phyloP scores from a whole-genome alignment of 1,140 invertebrate genomes.

The Marisa cornuarietis region DNA sequence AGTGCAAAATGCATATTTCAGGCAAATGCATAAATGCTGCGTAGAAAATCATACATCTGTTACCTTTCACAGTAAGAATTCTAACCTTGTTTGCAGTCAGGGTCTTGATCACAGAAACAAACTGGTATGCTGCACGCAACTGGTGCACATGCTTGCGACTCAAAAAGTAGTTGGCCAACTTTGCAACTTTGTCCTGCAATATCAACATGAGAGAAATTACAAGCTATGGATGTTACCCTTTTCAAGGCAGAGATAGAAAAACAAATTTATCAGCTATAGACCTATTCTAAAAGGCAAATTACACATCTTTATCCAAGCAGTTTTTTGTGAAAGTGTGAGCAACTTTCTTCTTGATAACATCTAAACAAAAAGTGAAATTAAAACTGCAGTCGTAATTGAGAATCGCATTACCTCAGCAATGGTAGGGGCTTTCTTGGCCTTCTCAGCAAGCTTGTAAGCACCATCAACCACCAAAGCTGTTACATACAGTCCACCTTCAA shows the following conservation, averaged over 20 bases:
- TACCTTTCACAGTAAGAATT: background rate
- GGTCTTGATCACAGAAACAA: constrained; percentile 81
- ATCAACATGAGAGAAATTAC: background rate
- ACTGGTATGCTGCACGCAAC: constrained; percentile 80
- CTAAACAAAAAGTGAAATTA: too few species aligned
- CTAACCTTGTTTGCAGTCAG: constrained; percentile 75
- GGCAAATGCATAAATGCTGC: too few species aligned
- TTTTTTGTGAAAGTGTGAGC: too few species aligned
- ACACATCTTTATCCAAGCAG: too few species aligned
- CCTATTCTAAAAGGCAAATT: too few species aligned
- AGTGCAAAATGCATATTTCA: too few species aligned
- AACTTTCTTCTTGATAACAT: too few species aligned
- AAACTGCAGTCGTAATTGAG: too few species aligned
- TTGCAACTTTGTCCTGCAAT: constrained; percentile 80
- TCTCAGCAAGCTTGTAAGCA: constrained; percentile 77
- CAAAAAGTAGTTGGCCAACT: constrained; percentile 91
- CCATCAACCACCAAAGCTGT: constrained; percentile 78
- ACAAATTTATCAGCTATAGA: too few species aligned
- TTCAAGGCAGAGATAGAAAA: too few species aligned
- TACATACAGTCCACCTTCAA: constrained; percentile 86
- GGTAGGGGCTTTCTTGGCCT: constrained; percentile 77
- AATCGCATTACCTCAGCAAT: constrained; percentile 53
- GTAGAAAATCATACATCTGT: too few species aligned
- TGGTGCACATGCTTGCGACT: constrained; percentile 89
- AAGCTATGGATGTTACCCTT: too few species aligned